Evolutionary conservation across 2,113 vertebrate species (phyloP), one percentile per base, ranked within the genome.

Genomic region (Embiotoca jacksoni): DNA sequence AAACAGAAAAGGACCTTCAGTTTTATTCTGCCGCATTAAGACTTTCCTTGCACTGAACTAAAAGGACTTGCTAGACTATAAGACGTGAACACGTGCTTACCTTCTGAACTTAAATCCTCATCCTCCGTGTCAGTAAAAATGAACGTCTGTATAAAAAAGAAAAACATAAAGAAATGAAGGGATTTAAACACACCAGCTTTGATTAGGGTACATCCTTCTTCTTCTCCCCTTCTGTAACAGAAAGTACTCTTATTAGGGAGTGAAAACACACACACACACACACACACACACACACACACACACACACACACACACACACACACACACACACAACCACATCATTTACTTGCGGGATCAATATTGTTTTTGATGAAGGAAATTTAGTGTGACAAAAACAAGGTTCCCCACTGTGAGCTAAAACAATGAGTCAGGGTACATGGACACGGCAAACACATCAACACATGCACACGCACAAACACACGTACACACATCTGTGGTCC

Each of bases 121-220:
- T 94, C 93, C 62, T 85, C 82, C 3, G 50, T 60, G 78, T 95
- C 94, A 0, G 94, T 95, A 72, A 95, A 94, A 70, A 95, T 95
- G 78, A 90, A 94, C 0, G 94, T 95, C 94, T 95, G 32, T 32
- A 23, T 6, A 32, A 71, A 56, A 63, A 33, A 14, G 30, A 58
- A 54, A 2, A 47, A 60, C 41, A 74, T 4, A 39, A 64, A 41
- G 35, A 67, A 35, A 80, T 0, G 78, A 13, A 46, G 7, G 46
- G 9, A 77, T 46, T 72, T 50, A 59, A 59, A 77, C 3, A 44
- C 31, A 53, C 9, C 7, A 4, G 11, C 44, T 65, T 53, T 10
- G 7, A 72, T 41, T 30, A 30, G 54, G 41, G 1, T 6, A 10
- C 16, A 57, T 47, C 9, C 10, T 31, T 55, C 8, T 44, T 35